Percentiles rank a stretch among this genome's conserved stretches.
Conservation (phyloP, 2,888 invertebrate species). For the Antheraea assamensis region DNA sequence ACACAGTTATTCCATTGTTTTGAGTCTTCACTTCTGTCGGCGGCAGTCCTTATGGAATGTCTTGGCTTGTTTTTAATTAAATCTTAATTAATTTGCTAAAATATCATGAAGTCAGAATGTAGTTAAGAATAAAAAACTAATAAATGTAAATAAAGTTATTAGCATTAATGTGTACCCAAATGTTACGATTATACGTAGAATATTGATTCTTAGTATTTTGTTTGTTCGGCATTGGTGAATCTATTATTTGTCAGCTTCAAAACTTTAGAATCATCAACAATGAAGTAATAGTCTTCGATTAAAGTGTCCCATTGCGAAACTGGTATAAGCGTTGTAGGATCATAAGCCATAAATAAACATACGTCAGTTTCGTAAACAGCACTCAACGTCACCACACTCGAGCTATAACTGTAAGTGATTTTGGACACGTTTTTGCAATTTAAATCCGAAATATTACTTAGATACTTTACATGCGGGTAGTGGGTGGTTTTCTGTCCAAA, state of each 20-base stretch:
- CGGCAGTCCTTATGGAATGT: too few relatives aligned
- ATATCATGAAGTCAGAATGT: not conserved
- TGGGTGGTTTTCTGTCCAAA: constrained; percentile 33
- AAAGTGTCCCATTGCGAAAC: not conserved
- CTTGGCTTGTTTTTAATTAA: too few relatives aligned
- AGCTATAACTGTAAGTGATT: constrained; percentile 20
- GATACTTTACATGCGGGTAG: constrained; percentile 45
- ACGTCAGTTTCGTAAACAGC: not conserved
- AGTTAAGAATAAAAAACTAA: not conserved
- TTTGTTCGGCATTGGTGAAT: not conserved
- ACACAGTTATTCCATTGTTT: too few relatives aligned
- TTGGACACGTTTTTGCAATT: constrained; percentile 40
- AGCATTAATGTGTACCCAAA: not conserved
- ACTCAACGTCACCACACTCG: constrained; percentile 14
- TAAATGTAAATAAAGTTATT: constrained; percentile 1
- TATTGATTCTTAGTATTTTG: not conserved
- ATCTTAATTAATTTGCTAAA: not conserved
- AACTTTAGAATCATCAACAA: not conserved
- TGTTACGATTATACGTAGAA: not conserved
- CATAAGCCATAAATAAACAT: constrained; percentile 7
- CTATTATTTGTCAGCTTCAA: not conserved
- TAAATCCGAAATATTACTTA: constrained; percentile 56
- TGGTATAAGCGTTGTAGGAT: not conserved
- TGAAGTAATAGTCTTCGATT: not conserved
- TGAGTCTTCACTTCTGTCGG: too few relatives aligned